A percentile compares a stretch with the other conserved stretches of the same genome.
phyloP scores from a whole-genome alignment of 2,113 vertebrate genomes.

The Aix galericulata region DNA sequence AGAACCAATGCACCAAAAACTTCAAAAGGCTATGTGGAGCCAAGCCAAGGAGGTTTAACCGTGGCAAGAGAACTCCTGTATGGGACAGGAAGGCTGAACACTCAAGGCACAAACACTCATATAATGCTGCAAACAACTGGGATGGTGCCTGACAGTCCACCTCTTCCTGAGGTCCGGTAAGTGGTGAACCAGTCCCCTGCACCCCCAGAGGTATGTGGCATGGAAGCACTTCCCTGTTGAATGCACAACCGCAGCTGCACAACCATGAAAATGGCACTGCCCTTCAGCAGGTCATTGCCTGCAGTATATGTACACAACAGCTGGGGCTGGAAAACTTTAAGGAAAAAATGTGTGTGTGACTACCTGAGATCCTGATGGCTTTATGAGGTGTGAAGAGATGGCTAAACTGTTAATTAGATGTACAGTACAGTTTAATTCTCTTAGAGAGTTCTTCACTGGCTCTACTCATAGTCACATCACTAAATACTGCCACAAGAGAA shows the following conservation, averaged over 20 bases:
- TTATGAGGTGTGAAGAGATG: not conserved
- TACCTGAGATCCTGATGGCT: fast-evolving
- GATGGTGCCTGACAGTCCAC: not conserved
- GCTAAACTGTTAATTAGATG: not conserved
- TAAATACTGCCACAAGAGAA: not conserved
- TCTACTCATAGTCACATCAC: not conserved
- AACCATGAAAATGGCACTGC: fast-evolving
- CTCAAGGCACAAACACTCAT: not conserved
- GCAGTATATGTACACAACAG: not conserved
- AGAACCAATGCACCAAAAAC: fast-evolving
- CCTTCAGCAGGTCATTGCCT: not conserved
- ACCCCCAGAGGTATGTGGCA: not conserved
- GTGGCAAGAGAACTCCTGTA: not conserved
- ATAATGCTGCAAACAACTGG: not conserved
- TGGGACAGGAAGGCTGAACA: not conserved
- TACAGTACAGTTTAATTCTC: too few species aligned
- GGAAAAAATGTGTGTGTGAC: not conserved
- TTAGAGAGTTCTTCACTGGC: not conserved
- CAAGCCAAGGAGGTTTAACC: not conserved
- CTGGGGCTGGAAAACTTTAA: not conserved
- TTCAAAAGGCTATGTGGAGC: not conserved
- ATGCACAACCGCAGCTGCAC: not conserved
- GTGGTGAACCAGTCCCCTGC: fast-evolving
- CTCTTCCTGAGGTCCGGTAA: not conserved
- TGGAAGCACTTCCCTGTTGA: not conserved